phyloP scores from a whole-genome alignment of 2,113 vertebrate species.

The Heterotilapia buettikoferi region DNA sequence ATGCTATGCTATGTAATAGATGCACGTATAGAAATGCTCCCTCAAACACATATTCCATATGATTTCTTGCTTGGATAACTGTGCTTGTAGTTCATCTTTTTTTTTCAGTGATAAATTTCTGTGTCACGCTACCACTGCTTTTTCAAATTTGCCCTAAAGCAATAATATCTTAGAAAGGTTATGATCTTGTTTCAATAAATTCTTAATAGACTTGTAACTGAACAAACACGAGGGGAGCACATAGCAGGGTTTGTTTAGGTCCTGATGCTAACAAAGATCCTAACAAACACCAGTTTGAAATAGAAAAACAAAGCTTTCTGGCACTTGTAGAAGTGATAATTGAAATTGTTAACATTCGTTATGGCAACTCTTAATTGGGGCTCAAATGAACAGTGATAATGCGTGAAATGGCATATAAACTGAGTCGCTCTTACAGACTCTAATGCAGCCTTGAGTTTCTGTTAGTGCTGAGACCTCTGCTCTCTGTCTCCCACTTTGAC shows the following conservation, averaged over 20 bases:
- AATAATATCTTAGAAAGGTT: not conserved
- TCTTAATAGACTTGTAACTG: not conserved
- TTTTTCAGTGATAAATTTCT: not conserved
- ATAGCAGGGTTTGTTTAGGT: not conserved
- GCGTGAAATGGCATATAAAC: slow-evolving; percentile 4
- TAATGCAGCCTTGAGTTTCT: slow-evolving; percentile 38
- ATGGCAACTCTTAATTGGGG: not conserved
- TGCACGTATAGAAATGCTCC: not conserved
- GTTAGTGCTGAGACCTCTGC: slow-evolving; percentile 65
- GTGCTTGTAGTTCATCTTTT: not conserved
- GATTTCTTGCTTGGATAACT: not conserved
- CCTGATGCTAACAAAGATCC: not conserved
- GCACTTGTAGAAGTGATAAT: not conserved
- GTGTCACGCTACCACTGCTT: not conserved
- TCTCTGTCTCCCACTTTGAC: slow-evolving; percentile 61
- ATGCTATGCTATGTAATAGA: not conserved
- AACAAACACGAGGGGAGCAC: not conserved
- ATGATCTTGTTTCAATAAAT: not conserved
- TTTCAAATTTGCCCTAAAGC: not conserved
- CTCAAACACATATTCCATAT: not conserved
- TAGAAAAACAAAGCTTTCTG: not conserved
- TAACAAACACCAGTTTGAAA: not conserved
- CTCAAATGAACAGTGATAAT: not conserved
- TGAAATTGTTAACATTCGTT: not conserved
- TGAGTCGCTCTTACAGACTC: slow-evolving; percentile 29